A percentile compares a stretch with the other conserved stretches of the same genome.
Conservation (phyloP, 53 echinoderm and acorn worm genomes). For the Mesocentrotus franciscanus region DNA sequence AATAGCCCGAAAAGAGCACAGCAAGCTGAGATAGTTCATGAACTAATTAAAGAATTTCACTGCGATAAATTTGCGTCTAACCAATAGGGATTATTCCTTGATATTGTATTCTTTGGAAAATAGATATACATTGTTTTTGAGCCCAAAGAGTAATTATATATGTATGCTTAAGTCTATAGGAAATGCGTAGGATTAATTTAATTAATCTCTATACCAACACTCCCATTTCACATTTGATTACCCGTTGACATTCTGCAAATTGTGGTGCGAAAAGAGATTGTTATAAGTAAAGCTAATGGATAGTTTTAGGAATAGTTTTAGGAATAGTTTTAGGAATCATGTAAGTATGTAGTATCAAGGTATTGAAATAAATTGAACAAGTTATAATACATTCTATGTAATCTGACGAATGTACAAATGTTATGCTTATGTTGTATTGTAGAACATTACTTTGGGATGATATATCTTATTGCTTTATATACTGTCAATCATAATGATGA, state of each 20-base stretch:
- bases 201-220: neutral
- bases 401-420: too few relatives aligned
- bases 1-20: neutral
- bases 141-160: neutral
- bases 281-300: neutral
- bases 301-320: neutral
- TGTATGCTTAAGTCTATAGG: neutral
- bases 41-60: slow-evolving; percentile 29
- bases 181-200: neutral
- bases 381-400: too few relatives aligned
- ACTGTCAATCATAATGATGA: too few relatives aligned
- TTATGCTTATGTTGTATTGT: too few relatives aligned
- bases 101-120: neutral
- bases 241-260: neutral
- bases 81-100: neutral
- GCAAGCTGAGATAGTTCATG: slow-evolving; percentile 23
- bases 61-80: neutral
- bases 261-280: neutral
- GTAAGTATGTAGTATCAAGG: neutral
- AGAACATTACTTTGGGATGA: too few relatives aligned
- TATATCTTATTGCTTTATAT: too few relatives aligned
- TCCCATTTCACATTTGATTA: neutral
- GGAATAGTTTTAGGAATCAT: neutral
- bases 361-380: too few relatives aligned
- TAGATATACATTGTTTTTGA: neutral